Evolutionary conservation across 2,888 invertebrate genomes (phyloP).

Genomic region (Stomorhina lunata): DNA sequence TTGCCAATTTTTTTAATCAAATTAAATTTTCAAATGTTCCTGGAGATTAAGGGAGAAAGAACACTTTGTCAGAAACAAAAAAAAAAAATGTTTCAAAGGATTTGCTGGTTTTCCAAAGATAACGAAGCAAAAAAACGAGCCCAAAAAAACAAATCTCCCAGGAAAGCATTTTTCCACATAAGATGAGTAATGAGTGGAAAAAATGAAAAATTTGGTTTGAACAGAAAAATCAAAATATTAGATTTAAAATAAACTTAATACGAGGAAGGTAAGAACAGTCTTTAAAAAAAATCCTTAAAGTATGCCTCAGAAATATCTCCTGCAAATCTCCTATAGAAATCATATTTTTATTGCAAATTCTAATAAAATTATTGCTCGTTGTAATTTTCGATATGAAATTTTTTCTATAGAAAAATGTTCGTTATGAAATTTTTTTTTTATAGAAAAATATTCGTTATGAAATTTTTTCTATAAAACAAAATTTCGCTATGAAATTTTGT

Average conservation of each 20-base stretch:
- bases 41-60: conserved; percentile 24
- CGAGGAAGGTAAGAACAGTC: too few species aligned
- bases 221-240: background rate
- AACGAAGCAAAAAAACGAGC: background rate
- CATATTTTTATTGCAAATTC: too few species aligned
- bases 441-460: too few species aligned
- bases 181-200: background rate
- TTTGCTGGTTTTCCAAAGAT: background rate
- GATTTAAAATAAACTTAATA: conserved; percentile 37
- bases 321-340: too few species aligned
- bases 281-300: too few species aligned
- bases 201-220: background rate
- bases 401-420: too few species aligned
- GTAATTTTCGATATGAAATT: too few species aligned
- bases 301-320: too few species aligned
- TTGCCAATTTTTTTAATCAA: conserved; percentile 63
- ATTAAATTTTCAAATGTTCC: conserved; percentile 56
- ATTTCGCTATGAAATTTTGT: too few species aligned
- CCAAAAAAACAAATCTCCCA: conserved; percentile 44
- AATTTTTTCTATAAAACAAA: too few species aligned
- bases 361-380: too few species aligned
- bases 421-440: too few species aligned
- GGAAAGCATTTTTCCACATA: conserved; percentile 56
- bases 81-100: background rate
- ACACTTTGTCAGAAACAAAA: background rate